Conservation (phyloP, 2,113 vertebrate genomes). For the Ovis canadensis region DNA sequence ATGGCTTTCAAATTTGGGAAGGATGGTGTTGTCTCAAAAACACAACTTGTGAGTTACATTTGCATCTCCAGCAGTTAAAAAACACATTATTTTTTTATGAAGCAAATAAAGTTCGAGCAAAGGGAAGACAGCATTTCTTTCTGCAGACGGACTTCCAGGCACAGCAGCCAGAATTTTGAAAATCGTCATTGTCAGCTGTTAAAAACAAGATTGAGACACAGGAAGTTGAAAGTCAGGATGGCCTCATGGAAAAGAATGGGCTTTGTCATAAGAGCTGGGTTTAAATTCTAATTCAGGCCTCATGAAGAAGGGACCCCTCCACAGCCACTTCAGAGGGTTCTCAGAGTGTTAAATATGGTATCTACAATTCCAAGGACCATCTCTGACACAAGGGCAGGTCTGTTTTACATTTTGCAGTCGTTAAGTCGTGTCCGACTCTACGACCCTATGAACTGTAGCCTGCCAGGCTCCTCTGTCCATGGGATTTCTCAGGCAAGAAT, state of each 20-base stretch:
- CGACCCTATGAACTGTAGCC: background rate
- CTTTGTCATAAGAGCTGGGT: background rate
- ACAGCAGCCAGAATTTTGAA: background rate
- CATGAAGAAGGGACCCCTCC: background rate
- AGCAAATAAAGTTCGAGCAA: background rate
- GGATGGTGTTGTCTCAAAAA: background rate
- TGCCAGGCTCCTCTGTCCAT: background rate
- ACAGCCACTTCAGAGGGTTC: background rate
- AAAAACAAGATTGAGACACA: background rate
- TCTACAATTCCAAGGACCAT: background rate
- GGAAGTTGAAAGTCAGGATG: background rate
- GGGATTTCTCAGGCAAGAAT: background rate
- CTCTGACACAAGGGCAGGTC: background rate
- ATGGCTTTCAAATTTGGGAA: background rate
- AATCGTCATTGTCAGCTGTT: background rate
- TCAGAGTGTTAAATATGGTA: background rate
- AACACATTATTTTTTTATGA: background rate
- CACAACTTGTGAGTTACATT: background rate
- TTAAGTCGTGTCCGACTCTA: background rate
- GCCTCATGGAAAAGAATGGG: background rate
- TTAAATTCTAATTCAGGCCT: background rate
- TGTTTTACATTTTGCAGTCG: background rate
- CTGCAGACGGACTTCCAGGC: background rate
- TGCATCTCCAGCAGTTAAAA: background rate
- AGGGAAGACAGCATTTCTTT: background rate